phyloP scores from a whole-genome alignment of 2,797 vertebrate species.

The Philypnodon macrostomus region DNA sequence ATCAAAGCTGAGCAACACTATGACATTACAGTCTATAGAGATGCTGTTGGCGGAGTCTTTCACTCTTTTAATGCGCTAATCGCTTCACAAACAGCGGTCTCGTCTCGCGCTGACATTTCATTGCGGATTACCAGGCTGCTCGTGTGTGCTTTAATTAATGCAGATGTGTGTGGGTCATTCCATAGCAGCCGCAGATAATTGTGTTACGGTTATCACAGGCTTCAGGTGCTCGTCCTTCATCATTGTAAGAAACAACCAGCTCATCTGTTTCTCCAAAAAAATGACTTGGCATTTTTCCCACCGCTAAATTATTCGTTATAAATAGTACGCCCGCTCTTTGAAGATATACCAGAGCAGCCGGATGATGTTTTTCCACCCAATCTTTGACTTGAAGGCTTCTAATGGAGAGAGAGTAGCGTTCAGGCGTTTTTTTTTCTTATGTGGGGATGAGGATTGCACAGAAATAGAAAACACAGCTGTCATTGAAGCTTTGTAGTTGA shows the following conservation, averaged over 20 bases:
- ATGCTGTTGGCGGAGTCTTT: slow-evolving; percentile 82
- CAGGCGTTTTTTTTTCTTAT: not conserved
- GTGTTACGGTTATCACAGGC: slow-evolving; percentile 59
- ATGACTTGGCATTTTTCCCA: slow-evolving; percentile 39
- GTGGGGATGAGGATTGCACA: not conserved
- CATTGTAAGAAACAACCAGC: slow-evolving; percentile 54
- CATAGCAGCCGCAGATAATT: slow-evolving; percentile 58
- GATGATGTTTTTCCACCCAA: slow-evolving; percentile 10
- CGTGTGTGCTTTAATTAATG: slow-evolving; percentile 61
- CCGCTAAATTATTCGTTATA: slow-evolving; percentile 9
- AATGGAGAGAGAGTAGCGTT: slow-evolving; percentile 5
- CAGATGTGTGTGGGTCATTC: slow-evolving; percentile 63
- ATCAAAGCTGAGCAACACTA: too few relatives aligned
- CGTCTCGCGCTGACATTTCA: slow-evolving; percentile 65
- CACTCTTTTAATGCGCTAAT: slow-evolving; percentile 80
- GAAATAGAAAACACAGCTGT: slow-evolving; percentile 9
- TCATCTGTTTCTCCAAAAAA: slow-evolving; percentile 48
- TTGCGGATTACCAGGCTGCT: slow-evolving; percentile 63
- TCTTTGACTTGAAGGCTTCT: slow-evolving; percentile 6
- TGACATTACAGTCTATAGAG: slow-evolving; percentile 73
- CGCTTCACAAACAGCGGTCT: slow-evolving; percentile 80
- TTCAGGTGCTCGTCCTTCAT: slow-evolving; percentile 66
- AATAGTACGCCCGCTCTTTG: slow-evolving; percentile 6
- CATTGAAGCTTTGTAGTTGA: too few relatives aligned
- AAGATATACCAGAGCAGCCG: slow-evolving; percentile 8